These are phyloP conservation scores for Anabacerthia variegaticeps DNA, from an alignment of 2,797 vertebrate species.

Conservation along the genomic window DNA sequence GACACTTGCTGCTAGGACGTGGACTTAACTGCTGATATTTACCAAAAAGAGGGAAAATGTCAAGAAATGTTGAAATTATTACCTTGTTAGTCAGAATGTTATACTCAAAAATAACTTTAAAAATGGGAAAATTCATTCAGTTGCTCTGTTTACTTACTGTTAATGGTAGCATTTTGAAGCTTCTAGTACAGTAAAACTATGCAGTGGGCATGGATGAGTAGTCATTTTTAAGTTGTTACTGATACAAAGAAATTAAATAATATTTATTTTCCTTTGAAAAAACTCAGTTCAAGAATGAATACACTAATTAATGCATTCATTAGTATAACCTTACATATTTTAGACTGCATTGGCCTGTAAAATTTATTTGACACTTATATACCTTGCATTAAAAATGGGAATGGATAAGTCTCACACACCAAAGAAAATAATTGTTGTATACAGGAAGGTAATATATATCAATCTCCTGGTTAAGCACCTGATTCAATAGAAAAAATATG, in stretches of 20 bases:
- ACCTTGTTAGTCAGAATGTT: neutral
- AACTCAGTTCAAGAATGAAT: neutral
- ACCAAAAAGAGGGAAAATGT: neutral
- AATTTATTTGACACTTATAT: neutral
- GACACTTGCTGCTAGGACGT: neutral
- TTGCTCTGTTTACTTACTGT: neutral
- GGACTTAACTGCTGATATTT: neutral
- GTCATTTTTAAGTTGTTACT: neutral
- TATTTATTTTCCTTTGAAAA: neutral
- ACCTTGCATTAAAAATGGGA: neutral
- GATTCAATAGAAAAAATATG: neutral
- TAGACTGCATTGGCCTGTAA: neutral
- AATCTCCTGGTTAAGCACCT: neutral
- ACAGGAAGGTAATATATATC: rapidly evolving
- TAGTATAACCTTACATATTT: neutral
- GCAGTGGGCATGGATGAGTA: neutral
- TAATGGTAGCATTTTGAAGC: neutral
- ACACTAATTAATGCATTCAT: neutral
- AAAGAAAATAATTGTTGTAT: neutral
- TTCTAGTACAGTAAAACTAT: neutral
- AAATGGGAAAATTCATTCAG: rapidly evolving
- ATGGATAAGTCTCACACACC: neutral
- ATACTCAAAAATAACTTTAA: neutral
- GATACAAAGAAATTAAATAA: neutral
- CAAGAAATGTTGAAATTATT: neutral